Percentiles rank a stretch among this genome's conserved stretches.
Conservation (phyloP, 2,113 vertebrate species). For the Cavia porcellus region DNA sequence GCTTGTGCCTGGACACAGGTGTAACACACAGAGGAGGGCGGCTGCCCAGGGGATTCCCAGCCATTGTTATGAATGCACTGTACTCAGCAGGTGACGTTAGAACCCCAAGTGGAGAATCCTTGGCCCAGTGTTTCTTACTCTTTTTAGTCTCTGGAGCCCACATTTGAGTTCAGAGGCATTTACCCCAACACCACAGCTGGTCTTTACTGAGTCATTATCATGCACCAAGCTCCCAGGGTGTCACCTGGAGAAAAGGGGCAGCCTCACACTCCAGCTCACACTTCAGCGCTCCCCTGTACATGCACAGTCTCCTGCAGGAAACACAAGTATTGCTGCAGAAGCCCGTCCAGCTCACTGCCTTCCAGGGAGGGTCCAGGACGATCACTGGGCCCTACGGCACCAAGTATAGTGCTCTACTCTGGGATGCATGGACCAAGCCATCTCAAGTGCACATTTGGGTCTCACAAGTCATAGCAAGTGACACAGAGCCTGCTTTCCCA, state of each 20-base stretch:
- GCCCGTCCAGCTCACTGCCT: background rate
- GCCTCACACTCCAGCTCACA: conserved; percentile 41
- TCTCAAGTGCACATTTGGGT: background rate
- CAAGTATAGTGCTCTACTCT: background rate
- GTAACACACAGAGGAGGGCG: conserved; percentile 27
- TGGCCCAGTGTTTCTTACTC: conserved; percentile 46
- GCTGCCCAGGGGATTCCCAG: background rate
- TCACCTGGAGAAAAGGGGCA: background rate
- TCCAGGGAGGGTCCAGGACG: background rate
- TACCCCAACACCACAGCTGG: conserved; percentile 27
- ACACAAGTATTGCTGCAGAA: background rate
- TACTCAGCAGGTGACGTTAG: conserved; percentile 60
- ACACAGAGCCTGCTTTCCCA: conserved; percentile 9
- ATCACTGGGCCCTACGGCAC: background rate
- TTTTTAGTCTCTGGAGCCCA: conserved; percentile 63
- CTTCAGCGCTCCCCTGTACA: background rate
- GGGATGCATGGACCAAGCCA: background rate
- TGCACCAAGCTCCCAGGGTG: background rate
- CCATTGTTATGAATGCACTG: conserved; percentile 53
- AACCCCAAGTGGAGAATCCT: conserved; percentile 29
- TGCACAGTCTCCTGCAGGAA: background rate
- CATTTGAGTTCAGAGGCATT: conserved; percentile 56
- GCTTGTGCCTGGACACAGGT: conserved; percentile 72
- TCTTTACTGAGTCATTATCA: conserved; percentile 40
- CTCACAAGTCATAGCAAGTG: conserved; percentile 30